Evolutionary conservation across 2,888 invertebrate species (phyloP).

Genomic region (Cephalotes varians): DNA sequence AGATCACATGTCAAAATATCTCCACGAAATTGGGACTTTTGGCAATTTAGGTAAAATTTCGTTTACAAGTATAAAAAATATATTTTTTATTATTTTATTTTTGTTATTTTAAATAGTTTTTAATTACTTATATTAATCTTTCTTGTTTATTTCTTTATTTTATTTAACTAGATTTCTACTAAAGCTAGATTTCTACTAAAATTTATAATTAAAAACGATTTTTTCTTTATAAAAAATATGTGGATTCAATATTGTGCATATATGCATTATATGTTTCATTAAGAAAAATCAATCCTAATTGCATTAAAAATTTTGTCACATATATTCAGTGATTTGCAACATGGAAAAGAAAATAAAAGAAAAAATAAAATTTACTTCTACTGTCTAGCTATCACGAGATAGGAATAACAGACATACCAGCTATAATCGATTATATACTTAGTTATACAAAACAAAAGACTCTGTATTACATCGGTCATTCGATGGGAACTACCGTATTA

Average conservation of each 20-base stretch:
- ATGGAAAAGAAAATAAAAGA: background rate
- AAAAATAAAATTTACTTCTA: background rate
- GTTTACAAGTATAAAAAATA: background rate
- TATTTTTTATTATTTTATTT: background rate
- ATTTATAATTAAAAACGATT: background rate
- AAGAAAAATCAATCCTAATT: background rate
- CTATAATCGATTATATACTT: slow-evolving; percentile 28
- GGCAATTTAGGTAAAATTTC: slow-evolving; percentile 87
- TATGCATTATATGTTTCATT: background rate
- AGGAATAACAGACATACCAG: slow-evolving; percentile 11
- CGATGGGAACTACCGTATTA: slow-evolving; percentile 12
- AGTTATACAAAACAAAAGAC: slow-evolving; percentile 4
- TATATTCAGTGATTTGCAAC: background rate
- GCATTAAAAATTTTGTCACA: background rate
- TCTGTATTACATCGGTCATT: slow-evolving; percentile 19
- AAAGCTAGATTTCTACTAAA: background rate
- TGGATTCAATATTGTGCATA: background rate
- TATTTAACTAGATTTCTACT: background rate
- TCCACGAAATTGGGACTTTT: slow-evolving; percentile 86
- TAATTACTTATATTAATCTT: background rate
- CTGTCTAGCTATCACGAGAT: slow-evolving; percentile 32
- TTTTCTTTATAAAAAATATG: background rate
- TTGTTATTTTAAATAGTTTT: background rate
- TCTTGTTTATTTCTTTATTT: background rate
- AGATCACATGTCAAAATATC: slow-evolving; percentile 85